These are phyloP conservation scores for Desmodus rotundus DNA, from an alignment of 2,113 vertebrate genomes.

Conservation along the genomic window DNA sequence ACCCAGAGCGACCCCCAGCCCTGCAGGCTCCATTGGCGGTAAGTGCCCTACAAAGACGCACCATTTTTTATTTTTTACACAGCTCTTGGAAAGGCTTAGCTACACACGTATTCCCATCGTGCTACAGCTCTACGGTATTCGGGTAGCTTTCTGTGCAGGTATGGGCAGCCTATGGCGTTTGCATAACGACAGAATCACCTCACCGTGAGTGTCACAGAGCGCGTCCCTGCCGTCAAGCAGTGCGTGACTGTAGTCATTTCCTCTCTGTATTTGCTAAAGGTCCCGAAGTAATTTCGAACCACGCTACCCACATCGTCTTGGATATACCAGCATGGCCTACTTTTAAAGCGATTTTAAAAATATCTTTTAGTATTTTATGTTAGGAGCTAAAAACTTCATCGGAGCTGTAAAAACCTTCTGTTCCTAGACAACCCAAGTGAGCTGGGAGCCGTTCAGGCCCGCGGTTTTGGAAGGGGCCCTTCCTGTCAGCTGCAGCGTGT, in stretches of 20 bases:
- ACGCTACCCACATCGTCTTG: neutral
- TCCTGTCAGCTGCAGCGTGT: neutral
- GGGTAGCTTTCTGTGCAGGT: no score
- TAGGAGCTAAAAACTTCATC: neutral
- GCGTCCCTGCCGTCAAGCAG: fast-evolving
- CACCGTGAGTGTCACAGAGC: no score
- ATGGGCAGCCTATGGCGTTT: no score
- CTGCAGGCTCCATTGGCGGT: neutral
- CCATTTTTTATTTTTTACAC: no score
- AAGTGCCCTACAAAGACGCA: neutral
- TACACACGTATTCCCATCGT: no score
- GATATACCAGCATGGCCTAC: neutral
- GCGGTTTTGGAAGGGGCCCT: neutral
- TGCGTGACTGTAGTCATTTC: neutral
- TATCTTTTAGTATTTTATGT: neutral
- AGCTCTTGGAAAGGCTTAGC: fast-evolving
- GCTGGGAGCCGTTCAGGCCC: neutral
- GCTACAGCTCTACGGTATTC: no score
- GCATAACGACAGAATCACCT: neutral
- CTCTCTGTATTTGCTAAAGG: neutral
- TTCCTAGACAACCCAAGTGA: neutral
- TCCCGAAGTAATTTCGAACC: neutral
- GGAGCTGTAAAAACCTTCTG: neutral
- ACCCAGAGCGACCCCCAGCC: neutral
- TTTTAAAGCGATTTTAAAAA: neutral